These are phyloP conservation scores for Chlorocebus sabaeus DNA, from an alignment of 2,113 vertebrate genomes.

Conservation along the genomic window DNA sequence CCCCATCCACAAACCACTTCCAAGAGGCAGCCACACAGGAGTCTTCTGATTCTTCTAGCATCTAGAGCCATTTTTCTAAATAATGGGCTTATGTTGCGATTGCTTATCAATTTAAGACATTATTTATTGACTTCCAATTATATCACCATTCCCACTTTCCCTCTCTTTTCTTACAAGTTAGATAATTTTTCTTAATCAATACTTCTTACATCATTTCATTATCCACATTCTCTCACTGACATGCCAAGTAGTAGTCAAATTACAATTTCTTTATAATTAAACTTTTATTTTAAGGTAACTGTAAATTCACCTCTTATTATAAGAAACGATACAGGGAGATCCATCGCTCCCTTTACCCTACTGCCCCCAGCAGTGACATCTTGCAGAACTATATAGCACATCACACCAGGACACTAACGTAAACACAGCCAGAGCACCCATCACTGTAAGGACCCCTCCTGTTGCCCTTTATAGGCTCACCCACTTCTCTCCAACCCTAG, in stretches of 20 bases:
- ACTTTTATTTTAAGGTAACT: neutral
- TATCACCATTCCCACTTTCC: neutral
- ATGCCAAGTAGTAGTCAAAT: neutral
- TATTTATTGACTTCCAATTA: neutral
- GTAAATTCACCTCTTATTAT: neutral
- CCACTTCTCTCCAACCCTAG: neutral
- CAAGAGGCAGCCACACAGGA: neutral
- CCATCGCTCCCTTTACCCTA: no score
- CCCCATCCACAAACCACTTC: neutral
- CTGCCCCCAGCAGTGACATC: neutral
- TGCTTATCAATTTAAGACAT: neutral
- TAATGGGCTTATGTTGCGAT: neutral
- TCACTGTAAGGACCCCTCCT: neutral
- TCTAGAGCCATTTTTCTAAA: neutral
- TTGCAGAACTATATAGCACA: neutral
- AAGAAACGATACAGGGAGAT: neutral
- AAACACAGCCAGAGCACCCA: neutral
- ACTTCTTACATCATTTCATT: neutral
- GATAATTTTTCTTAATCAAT: neutral
- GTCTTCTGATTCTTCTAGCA: neutral
- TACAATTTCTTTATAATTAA: neutral
- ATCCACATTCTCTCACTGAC: neutral
- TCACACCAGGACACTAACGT: neutral
- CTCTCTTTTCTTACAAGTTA: neutral
- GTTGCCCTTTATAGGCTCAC: neutral